phyloP scores from a whole-genome alignment of 2,797 vertebrate species.

The Spea hammondii region DNA sequence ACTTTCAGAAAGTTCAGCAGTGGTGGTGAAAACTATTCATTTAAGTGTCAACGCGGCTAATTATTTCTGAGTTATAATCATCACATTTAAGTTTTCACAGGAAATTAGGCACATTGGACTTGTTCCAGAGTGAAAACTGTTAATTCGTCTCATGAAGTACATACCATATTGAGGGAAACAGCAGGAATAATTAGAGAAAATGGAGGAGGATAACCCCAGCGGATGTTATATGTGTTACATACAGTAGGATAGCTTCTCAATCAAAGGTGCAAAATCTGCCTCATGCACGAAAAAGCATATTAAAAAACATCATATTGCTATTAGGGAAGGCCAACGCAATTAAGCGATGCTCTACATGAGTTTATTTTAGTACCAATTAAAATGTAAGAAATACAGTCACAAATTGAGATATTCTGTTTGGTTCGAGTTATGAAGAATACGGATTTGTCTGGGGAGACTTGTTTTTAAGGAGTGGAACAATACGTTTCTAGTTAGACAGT shows the following conservation, averaged over 20 bases:
- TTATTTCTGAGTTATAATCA: conserved; percentile 48
- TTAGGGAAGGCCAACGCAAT: conserved; percentile 22
- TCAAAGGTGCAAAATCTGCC: conserved; percentile 39
- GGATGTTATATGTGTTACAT: conserved; percentile 29
- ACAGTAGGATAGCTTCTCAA: conserved; percentile 14
- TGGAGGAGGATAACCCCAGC: conserved; percentile 41
- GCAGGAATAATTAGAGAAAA: conserved; percentile 50
- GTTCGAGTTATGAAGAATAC: background rate
- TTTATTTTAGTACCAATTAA: conserved; percentile 12
- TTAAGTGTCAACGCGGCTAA: conserved; percentile 37
- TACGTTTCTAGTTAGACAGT: no score
- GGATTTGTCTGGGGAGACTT: background rate
- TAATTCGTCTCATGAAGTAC: conserved; percentile 35
- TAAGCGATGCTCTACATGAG: conserved; percentile 4
- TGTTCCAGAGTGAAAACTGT: conserved; percentile 38
- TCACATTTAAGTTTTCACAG: conserved; percentile 44
- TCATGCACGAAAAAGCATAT: conserved; percentile 26
- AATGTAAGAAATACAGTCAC: background rate
- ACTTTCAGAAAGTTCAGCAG: conserved; percentile 20
- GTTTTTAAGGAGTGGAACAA: background rate
- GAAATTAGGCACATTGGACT: conserved; percentile 38
- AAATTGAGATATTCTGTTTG: background rate
- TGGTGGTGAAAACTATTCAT: conserved; percentile 13
- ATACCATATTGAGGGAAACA: conserved; percentile 45
- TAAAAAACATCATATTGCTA: conserved; percentile 33